phyloP scores from a whole-genome alignment of 2,113 vertebrate genomes.

The Malurus cyaneus region DNA sequence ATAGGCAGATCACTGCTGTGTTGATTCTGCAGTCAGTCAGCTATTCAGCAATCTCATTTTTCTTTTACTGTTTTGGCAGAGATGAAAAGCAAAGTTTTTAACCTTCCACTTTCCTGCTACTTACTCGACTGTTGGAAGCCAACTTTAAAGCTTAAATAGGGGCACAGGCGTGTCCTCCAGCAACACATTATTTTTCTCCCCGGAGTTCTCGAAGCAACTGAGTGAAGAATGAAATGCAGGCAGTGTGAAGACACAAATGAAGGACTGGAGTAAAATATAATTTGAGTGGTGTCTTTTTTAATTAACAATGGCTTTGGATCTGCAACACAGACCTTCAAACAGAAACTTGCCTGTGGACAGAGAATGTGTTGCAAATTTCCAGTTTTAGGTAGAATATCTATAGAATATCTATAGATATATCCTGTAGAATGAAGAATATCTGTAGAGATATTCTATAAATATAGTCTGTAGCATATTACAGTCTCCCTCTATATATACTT shows the following conservation, averaged over 20 bases:
- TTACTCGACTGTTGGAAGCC: conserved; percentile 28
- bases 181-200: neutral
- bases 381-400: neutral
- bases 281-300: neutral
- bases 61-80: conserved; percentile 53
- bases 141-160: conserved; percentile 31
- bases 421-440: neutral
- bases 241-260: neutral
- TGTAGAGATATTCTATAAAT: neutral
- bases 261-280: neutral
- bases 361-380: neutral
- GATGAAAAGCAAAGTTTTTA: conserved; percentile 46
- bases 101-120: conserved; percentile 41
- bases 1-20: conserved; percentile 33
- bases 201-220: neutral
- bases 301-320: neutral
- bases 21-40: conserved; percentile 35
- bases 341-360: neutral
- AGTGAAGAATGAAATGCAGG: neutral
- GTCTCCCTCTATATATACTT: neutral
- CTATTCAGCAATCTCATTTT: conserved; percentile 53
- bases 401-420: neutral
- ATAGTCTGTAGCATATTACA: neutral
- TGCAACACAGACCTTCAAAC: neutral
- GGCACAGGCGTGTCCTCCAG: neutral